These are phyloP conservation scores for Podocnemis expansa DNA, from an alignment of 2,113 vertebrate genomes.

Conservation along the genomic window DNA sequence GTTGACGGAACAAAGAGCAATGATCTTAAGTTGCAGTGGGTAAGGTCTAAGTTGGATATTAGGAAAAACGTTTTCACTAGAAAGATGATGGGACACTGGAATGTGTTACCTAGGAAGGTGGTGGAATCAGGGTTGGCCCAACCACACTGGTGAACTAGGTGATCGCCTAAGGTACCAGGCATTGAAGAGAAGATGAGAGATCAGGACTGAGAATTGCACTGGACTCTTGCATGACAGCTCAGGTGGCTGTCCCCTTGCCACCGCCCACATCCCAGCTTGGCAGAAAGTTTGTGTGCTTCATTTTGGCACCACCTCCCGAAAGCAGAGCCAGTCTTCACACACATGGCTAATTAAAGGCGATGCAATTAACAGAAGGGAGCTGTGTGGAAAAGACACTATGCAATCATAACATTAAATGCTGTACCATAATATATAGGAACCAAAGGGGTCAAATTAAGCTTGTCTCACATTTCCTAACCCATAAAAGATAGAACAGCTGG, in stretches of 20 bases:
- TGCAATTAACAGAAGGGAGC: neutral
- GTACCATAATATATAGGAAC: neutral
- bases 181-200: neutral
- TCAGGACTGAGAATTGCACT: rapidly evolving
- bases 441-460: neutral
- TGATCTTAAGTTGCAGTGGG: too few species aligned
- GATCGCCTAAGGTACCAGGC: too few species aligned
- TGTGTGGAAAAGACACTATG: neutral
- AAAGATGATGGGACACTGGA: too few species aligned
- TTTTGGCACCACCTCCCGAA: neutral
- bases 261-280: neutral
- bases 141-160: too few species aligned
- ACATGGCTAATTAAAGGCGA: neutral
- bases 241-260: neutral
- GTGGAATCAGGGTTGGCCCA: too few species aligned
- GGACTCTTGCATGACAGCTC: neutral
- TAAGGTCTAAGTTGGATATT: too few species aligned
- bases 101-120: too few species aligned
- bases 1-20: too few species aligned
- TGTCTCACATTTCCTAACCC: neutral
- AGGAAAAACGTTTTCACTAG: too few species aligned
- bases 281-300: neutral
- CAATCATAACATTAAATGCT: neutral
- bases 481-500: neutral
- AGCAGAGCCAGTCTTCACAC: neutral